Evolutionary conservation across 2,888 invertebrate species (phyloP), one percentile per base, ranked within the genome.

Genomic region (Loripinus fragilis): DNA sequence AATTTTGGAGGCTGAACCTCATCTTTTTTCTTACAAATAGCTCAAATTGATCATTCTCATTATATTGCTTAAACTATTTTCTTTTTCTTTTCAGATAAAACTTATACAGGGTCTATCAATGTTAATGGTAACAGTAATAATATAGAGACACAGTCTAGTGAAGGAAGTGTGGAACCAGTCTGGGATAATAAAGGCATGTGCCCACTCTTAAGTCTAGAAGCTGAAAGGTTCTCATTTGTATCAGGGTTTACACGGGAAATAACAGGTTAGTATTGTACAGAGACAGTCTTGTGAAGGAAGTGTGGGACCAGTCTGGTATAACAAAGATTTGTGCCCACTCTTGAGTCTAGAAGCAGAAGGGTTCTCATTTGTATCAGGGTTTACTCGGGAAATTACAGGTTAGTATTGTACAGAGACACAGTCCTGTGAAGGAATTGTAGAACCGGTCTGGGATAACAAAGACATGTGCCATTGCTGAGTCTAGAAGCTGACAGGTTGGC

Each of bases 331-430:
- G 33, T 60, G 60, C 33, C 60, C 60, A 60, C 10, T 60, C 33
- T 33, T 60, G 60, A 60, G 60, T 60, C 33, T 33, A 3, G 60
- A 60, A 33, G 60, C 33, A 17, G 60, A 60, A 33, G 12, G 28
- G 10, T 60, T 60, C 33, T n/a, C 33, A 17, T 60, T 60, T 60
- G 60, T 60, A 60, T 60, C 60, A 60, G 60, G 60, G 60, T 60
- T 60, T 60, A 28, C 60, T 1, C 30, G n/a, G 60, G 60, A 60
- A 2, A 60, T 60, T 33, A 28, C 60, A 60, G 60, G 60, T 60
- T 1, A 60, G 60, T 33, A 17, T 45, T 45, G 20, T 45, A n/a
- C 38, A 38, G 38, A 8, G 38, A 8, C n/a, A n/a, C 38, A 38
- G 30, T 60, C 60, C 33, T 25, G 25, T 23, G 52, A 15, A 25